These are phyloP conservation scores for Balaeniceps rex DNA, from an alignment of 2,113 vertebrate species.

Conservation along the genomic window DNA sequence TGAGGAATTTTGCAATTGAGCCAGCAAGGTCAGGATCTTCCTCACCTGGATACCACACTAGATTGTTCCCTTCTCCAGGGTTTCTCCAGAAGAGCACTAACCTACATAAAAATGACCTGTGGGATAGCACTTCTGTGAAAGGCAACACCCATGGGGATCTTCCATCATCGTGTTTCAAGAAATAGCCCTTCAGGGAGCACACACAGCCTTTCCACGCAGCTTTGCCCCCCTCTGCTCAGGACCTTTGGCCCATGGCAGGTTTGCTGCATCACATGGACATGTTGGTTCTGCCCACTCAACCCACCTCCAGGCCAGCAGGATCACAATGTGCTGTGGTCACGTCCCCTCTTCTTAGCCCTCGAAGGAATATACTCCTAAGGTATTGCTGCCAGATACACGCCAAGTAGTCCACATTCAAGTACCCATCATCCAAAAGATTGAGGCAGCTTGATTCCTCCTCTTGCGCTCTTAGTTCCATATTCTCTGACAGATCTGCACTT, in stretches of 20 bases:
- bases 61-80: not conserved
- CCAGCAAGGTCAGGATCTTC: not conserved
- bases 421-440: not conserved
- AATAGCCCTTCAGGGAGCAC: not conserved
- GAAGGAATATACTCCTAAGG: not conserved
- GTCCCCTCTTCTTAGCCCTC: not conserved
- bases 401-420: not conserved
- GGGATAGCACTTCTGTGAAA: not conserved
- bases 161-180: not conserved
- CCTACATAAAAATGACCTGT: not conserved
- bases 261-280: not conserved
- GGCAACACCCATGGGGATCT: not conserved
- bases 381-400: not conserved
- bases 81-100: not conserved
- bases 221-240: not conserved
- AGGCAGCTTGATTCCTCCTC: not conserved
- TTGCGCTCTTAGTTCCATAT: not conserved
- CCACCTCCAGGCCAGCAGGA: too few relatives aligned
- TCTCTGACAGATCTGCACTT: not conserved
- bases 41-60: not conserved
- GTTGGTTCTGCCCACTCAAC: not conserved
- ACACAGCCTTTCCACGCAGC: not conserved
- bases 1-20: not conserved
- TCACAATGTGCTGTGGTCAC: not conserved
- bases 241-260: not conserved